phyloP scores from a whole-genome alignment of 2,797 vertebrate species.

The Acanthurus tractus region DNA sequence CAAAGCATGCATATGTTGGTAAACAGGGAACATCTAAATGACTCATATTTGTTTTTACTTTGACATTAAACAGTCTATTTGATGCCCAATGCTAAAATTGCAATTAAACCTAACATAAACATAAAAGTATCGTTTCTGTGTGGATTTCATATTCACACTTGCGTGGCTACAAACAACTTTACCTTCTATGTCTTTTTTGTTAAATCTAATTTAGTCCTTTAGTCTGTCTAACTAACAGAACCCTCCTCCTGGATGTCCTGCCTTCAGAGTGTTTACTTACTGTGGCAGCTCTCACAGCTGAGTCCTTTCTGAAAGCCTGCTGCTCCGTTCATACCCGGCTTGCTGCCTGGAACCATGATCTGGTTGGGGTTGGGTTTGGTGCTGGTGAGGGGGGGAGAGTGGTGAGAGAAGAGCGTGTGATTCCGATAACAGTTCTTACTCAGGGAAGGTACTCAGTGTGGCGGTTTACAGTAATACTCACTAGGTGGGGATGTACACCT shows the following conservation, averaged over 20 bases:
- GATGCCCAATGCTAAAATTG: too few species aligned
- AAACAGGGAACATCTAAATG: too few species aligned
- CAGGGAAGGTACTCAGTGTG: neutral
- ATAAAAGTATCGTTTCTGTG: too few species aligned
- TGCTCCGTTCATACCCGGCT: constrained; percentile 94
- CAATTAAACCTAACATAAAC: neutral
- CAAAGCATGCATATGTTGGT: too few species aligned
- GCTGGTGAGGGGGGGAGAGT: constrained; percentile 69
- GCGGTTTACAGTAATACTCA: constrained; percentile 84
- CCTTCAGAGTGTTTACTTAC: constrained; percentile 83
- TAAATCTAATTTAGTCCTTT: too few species aligned
- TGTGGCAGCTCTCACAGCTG: constrained; percentile 96
- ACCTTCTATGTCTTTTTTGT: too few species aligned
- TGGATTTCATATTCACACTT: too few species aligned
- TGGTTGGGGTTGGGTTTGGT: constrained; percentile 97
- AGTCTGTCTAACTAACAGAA: neutral
- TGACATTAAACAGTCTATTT: too few species aligned
- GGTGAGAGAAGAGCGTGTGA: neutral
- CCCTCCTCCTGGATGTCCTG: neutral
- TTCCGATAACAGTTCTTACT: neutral
- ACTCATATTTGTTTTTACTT: too few species aligned
- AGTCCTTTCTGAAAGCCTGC: constrained; percentile 94
- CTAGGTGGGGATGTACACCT: constrained; percentile 99
- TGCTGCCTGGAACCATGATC: constrained; percentile 93
- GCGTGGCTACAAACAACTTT: too few species aligned